These are phyloP conservation scores for Bombus superbus DNA, from an alignment of 1,140 invertebrate genomes.

Conservation along the genomic window DNA sequence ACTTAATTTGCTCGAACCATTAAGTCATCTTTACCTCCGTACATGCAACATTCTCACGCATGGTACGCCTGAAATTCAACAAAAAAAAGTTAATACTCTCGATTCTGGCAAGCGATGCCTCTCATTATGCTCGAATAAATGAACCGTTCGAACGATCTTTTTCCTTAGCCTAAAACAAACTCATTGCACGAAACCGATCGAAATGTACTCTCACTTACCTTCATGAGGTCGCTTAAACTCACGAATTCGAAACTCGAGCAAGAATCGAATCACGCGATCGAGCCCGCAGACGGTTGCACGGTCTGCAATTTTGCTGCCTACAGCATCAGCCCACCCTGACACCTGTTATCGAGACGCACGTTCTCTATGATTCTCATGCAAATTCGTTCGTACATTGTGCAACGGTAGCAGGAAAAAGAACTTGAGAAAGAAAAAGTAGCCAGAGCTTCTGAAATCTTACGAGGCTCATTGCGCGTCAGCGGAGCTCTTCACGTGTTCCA, in stretches of 20 bases:
- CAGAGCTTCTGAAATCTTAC: background rate
- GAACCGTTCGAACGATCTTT: background rate
- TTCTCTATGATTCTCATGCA: conserved; percentile 74
- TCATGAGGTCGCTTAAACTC: background rate
- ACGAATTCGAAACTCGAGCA: background rate
- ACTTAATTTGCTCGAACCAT: no score
- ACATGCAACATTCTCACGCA: background rate
- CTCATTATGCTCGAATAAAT: background rate
- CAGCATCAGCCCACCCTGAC: conserved; percentile 70
- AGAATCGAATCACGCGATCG: conserved; percentile 35
- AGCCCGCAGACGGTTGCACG: background rate
- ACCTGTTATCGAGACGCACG: conserved; percentile 70
- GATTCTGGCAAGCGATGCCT: background rate
- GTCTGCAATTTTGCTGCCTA: conserved; percentile 68
- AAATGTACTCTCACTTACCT: background rate
- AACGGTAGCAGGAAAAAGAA: conserved; percentile 2
- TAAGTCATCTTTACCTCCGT: background rate
- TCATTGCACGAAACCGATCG: conserved; percentile 4
- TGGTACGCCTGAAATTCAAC: no score
- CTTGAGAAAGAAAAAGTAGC: background rate
- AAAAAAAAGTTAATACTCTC: background rate
- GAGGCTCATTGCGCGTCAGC: background rate
- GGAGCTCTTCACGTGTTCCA: background rate
- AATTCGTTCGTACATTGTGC: conserved; percentile 48
- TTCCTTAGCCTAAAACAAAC: conserved; percentile 2